A percentile compares a stretch with the other conserved stretches of the same genome.
Evolutionary conservation across 2,888 invertebrate species (phyloP).

Genomic region (Rutpela maculata): DNA sequence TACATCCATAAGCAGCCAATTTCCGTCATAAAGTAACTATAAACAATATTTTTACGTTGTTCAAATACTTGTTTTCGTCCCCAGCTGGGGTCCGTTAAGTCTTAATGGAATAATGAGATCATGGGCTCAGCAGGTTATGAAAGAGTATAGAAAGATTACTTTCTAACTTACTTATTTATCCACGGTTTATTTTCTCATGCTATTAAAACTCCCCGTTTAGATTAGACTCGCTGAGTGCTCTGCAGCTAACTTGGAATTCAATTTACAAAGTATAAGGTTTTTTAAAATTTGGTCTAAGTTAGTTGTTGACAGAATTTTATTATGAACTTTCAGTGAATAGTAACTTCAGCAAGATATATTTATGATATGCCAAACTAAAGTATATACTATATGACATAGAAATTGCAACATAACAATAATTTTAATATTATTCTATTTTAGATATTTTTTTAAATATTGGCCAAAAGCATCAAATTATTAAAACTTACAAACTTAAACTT

Average conservation of each 20-base stretch:
- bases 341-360: not conserved
- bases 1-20: too few species aligned
- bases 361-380: too few species aligned
- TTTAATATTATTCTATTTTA: too few species aligned
- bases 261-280: constrained; percentile 2
- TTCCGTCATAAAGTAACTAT: too few species aligned
- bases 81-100: not conserved
- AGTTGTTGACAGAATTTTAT: not conserved
- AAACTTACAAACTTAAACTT: too few species aligned
- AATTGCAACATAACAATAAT: too few species aligned
- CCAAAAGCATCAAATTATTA: too few species aligned
- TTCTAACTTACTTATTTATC: constrained; percentile 24
- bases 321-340: not conserved
- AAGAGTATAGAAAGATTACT: constrained; percentile 17
- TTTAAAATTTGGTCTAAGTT: not conserved
- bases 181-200: constrained; percentile 20
- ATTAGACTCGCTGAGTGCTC: not conserved
- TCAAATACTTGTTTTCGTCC: not conserved
- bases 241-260: not conserved
- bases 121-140: constrained; percentile 10
- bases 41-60: too few species aligned
- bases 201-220: constrained; percentile 22
- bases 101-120: constrained; percentile 27
- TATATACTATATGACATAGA: too few species aligned
- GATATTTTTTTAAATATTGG: too few species aligned